Conservation (phyloP, 1,140 invertebrate species). For the Gonatopus flavifemur region DNA sequence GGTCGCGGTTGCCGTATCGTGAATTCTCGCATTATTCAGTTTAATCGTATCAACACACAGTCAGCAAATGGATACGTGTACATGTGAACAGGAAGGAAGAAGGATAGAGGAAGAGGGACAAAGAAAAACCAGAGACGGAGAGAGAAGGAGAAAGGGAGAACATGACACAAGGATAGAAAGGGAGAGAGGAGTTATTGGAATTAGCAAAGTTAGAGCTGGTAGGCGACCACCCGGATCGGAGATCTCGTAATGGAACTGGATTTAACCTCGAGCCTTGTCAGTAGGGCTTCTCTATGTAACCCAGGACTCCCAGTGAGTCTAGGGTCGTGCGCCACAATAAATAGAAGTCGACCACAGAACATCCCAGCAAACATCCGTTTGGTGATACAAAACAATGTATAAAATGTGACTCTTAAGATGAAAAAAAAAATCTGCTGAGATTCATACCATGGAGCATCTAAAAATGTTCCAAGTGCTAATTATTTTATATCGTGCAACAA, state of each 20-base stretch:
- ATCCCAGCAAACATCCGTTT: too few relatives aligned
- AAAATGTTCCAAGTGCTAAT: too few relatives aligned
- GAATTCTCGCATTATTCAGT: too few relatives aligned
- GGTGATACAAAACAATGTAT: too few relatives aligned
- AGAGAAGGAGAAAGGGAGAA: neutral
- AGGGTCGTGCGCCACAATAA: too few relatives aligned
- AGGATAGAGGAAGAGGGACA: slow-evolving; percentile 1
- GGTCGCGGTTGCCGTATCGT: too few relatives aligned
- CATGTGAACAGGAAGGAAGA: slow-evolving; percentile 2
- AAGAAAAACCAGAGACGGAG: neutral
- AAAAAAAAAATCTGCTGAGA: too few relatives aligned
- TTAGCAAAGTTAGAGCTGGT: slow-evolving; percentile 39
- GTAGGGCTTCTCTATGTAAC: slow-evolving; percentile 16
- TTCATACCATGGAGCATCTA: too few relatives aligned
- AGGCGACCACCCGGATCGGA: slow-evolving; percentile 36
- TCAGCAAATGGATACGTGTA: slow-evolving; percentile 4
- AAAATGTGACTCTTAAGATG: too few relatives aligned
- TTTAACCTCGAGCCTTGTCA: slow-evolving; percentile 34
- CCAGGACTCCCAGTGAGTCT: slow-evolving; percentile 22
- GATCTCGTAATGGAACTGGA: slow-evolving; percentile 41
- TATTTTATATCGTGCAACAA: too few relatives aligned
- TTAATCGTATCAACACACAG: neutral
- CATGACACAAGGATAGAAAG: neutral
- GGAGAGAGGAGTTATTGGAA: slow-evolving; percentile 22
- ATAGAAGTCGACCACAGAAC: too few relatives aligned